Conservation (phyloP, 1,140 invertebrate genomes). For the Drosophila repleta region DNA sequence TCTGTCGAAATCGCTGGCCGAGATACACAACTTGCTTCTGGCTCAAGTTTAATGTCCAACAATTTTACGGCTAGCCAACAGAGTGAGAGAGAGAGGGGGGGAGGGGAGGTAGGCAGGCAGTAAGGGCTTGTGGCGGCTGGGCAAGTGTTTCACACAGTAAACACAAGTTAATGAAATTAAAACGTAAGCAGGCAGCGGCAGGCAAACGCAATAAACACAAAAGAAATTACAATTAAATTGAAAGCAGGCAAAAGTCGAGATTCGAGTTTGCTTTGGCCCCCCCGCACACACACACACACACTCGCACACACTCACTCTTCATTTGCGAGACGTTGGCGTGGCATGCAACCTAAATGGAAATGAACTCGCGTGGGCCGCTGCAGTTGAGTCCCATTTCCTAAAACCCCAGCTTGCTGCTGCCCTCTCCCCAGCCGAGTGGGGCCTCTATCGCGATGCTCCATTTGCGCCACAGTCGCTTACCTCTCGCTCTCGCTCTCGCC, state of each 20-base stretch:
- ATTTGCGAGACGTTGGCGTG: constrained; percentile 28
- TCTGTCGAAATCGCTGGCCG: constrained; percentile 58
- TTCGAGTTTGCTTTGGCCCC: constrained; percentile 45
- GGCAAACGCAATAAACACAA: constrained; percentile 79
- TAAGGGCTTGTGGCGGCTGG: constrained; percentile 17
- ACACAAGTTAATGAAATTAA: constrained; percentile 80
- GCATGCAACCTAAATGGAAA: constrained; percentile 78
- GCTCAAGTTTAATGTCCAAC: constrained; percentile 68
- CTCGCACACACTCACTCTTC: not conserved
- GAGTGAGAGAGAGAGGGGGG: not conserved
- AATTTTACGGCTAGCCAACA: constrained; percentile 51
- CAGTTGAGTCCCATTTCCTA: constrained; percentile 6
- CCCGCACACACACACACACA: not conserved
- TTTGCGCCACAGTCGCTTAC: constrained; percentile 35
- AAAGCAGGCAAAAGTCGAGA: constrained; percentile 56
- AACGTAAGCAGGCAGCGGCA: constrained; percentile 75
- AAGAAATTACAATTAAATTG: constrained; percentile 82
- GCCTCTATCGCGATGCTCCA: constrained; percentile 71
- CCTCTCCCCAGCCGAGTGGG: constrained; percentile 7
- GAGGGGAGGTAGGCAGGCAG: not conserved
- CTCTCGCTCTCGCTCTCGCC: not conserved
- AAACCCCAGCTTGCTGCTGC: not conserved
- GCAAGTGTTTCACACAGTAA: constrained; percentile 80
- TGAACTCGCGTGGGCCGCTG: constrained; percentile 72
- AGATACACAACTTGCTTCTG: constrained; percentile 38